Base-by-base conservation (phyloP, 1,140 invertebrate species). In the Drosophila ogumai region DNA sequence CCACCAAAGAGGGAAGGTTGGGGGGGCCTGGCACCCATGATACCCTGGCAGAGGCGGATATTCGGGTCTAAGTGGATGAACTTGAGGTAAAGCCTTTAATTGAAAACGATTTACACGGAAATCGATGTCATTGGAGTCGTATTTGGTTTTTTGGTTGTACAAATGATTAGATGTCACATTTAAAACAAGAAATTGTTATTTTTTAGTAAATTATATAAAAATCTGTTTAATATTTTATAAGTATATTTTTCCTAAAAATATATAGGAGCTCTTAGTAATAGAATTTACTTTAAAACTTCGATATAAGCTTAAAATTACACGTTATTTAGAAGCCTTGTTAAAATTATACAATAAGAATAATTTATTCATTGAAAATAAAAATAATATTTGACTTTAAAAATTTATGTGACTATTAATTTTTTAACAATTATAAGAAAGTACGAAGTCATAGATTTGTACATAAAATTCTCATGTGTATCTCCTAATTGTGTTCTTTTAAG, bases 21-120 rank as follows among this genome's bases (percentile, higher is more conserved):
- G 4, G 10, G 63, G 31, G 6, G 17, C 31, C 17, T 19, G 36
- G 43, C 43, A 49, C 43, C 19, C 28, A 43, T 44, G 46, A 68
- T 55, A 67, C 36, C 66, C 66, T 68, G 64, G 10, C 22, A 22
- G 13, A 25, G 13, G 7, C n/a, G 64, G 10, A 31, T 22, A n/a
- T 22, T 34, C 1, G n/a, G 1, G 6, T 1, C 32, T 61, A 10
- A 15, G n/a, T 3, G 12, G 31, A 31, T 28, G 8, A 19, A 8
- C 12, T 28, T 0, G n/a, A 10, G 55, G 38, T 13, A 58, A 58
- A 17, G n/a, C 8, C 19, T 7, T 32, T 32, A 15, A 17, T 22
- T 9, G 36, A 60, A n/a, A 36, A 10, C 9, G 19, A 4, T 22
- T 36, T 17, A 0, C 3, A 34, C 3, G 3, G 49, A 34, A 36